These are phyloP conservation scores for Phortica okadai DNA, from an alignment of 2,888 invertebrate genomes.

Conservation along the genomic window DNA sequence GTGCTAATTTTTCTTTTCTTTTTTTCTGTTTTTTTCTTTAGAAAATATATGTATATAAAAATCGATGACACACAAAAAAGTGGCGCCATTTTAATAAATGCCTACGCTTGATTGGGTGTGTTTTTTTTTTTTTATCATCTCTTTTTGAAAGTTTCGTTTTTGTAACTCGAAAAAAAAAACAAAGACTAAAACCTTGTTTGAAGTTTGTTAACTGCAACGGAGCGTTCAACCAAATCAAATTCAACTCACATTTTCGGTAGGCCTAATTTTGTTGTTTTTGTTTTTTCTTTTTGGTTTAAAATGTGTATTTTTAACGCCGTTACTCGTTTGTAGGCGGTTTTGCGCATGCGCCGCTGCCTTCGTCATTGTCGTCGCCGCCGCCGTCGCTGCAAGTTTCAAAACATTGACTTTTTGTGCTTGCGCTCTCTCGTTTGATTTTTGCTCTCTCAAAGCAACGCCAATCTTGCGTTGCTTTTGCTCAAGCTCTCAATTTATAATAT, in stretches of 20 bases:
- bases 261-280: constrained; percentile 46
- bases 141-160: too few species aligned
- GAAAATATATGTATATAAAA: constrained; percentile 30
- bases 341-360: constrained; percentile 4
- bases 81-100: constrained; percentile 42
- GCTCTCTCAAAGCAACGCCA: neutral
- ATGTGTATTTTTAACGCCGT: too few species aligned
- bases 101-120: constrained; percentile 31
- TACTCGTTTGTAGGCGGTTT: constrained; percentile 10
- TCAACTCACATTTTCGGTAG: too few species aligned
- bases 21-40: constrained; percentile 44
- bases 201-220: too few species aligned
- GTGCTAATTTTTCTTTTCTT: neutral
- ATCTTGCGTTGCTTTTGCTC: constrained; percentile 13
- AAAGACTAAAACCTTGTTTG: constrained; percentile 42
- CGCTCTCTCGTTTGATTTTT: too few species aligned
- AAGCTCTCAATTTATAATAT: constrained; percentile 41
- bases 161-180: neutral
- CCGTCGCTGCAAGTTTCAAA: too few species aligned
- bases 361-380: constrained; percentile 41
- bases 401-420: too few species aligned
- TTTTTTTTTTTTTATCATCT: neutral
- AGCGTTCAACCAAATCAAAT: too few species aligned
- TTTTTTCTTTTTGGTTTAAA: constrained; percentile 13
- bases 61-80: constrained; percentile 10